Evolutionary conservation across 2,888 invertebrate species (phyloP).

Genomic region (Scrobipalpa atriplicella): DNA sequence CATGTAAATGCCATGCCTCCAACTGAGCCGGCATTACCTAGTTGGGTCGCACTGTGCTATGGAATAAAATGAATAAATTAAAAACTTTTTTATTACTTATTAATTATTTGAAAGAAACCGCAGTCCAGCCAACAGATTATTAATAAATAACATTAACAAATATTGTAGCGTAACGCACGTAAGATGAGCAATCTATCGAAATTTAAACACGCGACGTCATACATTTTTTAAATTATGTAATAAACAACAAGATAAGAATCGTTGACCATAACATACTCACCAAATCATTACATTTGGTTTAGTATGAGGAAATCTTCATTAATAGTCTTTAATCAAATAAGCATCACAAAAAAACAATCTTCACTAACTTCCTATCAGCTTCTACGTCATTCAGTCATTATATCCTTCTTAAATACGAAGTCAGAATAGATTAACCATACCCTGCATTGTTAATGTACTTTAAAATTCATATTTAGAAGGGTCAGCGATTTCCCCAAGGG

Average conservation of each 20-base stretch:
- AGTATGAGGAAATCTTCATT: too few species aligned
- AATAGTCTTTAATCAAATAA: too few species aligned
- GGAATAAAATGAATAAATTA: neutral
- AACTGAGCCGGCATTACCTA: constrained; percentile 62
- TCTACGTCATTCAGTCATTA: neutral
- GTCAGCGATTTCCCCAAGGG: constrained; percentile 4
- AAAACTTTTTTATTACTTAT: neutral
- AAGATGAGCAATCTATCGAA: too few species aligned
- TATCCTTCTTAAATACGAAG: constrained; percentile 57
- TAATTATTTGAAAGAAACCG: too few species aligned
- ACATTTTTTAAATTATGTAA: too few species aligned
- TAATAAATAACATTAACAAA: too few species aligned
- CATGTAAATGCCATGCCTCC: constrained; percentile 73
- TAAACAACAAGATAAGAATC: too few species aligned
- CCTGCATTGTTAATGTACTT: constrained; percentile 56
- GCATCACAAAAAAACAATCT: neutral
- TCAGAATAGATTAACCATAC: constrained; percentile 64
- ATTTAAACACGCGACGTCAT: too few species aligned
- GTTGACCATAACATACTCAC: too few species aligned
- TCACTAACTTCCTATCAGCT: neutral
- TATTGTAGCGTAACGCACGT: too few species aligned
- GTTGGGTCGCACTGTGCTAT: constrained; percentile 41
- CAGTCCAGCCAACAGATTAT: too few species aligned
- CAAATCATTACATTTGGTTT: too few species aligned
- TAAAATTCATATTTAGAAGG: constrained; percentile 45